A percentile compares a stretch with the other conserved stretches of the same genome.
Conservation (phyloP, 2,113 vertebrate species). For the Macheiramphus alcinus region DNA sequence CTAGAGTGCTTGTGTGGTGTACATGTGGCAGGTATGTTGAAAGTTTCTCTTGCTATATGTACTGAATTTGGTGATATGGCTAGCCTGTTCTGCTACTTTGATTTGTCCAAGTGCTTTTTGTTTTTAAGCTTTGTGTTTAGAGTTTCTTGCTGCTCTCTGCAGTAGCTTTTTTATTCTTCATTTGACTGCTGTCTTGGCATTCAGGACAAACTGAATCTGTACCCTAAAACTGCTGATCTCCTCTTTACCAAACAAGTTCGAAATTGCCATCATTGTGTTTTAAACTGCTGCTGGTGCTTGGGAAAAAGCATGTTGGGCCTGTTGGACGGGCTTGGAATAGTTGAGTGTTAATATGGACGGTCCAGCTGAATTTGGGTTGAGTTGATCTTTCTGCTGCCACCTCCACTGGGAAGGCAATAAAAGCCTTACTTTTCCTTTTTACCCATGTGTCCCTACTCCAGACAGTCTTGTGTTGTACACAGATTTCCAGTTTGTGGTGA, state of each 20-base stretch:
- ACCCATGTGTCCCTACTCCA: accelerated
- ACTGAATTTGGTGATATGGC: accelerated
- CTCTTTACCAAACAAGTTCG: neutral
- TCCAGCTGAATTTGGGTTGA: neutral
- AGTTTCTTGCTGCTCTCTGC: neutral
- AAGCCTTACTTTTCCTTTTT: neutral
- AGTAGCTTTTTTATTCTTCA: neutral
- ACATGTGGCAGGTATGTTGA: accelerated
- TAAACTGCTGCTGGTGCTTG: accelerated
- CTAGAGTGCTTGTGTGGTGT: accelerated
- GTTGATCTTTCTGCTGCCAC: accelerated
- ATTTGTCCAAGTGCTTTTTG: accelerated
- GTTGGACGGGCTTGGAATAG: neutral
- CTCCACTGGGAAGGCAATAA: accelerated
- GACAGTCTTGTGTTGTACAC: accelerated
- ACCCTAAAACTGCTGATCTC: accelerated
- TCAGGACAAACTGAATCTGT: neutral
- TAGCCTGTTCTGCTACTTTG: accelerated
- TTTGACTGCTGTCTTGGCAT: accelerated
- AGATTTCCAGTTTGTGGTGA: neutral
- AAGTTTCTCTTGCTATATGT: accelerated
- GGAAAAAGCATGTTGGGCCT: neutral
- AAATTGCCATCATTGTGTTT: neutral
- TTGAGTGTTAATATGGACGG: accelerated
- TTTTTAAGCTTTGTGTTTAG: accelerated